phyloP scores from a whole-genome alignment of 2,113 vertebrate species.

The human region GRCh38 chrX:130482501-130483000 shows the following conservation, averaged over 20 bases:
- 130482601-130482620: neutral
- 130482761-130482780: neutral
- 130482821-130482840: constrained; percentile 20
- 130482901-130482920: constrained; percentile 24
- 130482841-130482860: neutral
- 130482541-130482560: neutral
- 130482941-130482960: neutral
- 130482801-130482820: neutral
- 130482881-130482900: neutral
- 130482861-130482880: neutral
- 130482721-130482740: constrained; percentile 4
- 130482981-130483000: neutral
- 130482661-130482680: constrained; percentile 23
- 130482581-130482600: constrained; percentile 14
- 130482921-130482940: neutral
- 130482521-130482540: neutral
- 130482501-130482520: neutral
- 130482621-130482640: constrained; percentile 4
- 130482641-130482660: constrained; percentile 46
- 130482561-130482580: neutral
- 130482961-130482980: neutral
- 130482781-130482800: constrained; percentile 25
- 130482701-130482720: constrained; percentile 22
- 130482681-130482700: neutral
- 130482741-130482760: neutral